These are phyloP conservation scores for Gobiocypris rarus DNA, from an alignment of 2,113 vertebrate species.

Conservation along the genomic window DNA sequence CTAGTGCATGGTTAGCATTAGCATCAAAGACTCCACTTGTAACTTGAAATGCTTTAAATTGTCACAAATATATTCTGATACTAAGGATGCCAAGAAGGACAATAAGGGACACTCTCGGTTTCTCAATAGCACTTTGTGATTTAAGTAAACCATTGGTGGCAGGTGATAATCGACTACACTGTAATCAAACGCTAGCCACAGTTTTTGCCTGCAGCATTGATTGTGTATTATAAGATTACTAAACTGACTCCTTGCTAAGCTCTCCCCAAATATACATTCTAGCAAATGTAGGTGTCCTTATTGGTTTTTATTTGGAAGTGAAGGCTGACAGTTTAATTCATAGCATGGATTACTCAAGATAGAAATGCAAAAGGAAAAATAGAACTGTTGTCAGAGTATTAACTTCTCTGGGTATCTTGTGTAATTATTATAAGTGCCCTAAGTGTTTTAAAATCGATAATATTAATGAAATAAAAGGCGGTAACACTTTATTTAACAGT, in stretches of 20 bases:
- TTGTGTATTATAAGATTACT: neutral
- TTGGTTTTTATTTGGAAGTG: neutral
- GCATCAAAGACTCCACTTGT: constrained; percentile 13
- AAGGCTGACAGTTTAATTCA: neutral
- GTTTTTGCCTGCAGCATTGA: neutral
- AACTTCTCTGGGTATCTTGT: too few species aligned
- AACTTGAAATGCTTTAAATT: constrained; percentile 6
- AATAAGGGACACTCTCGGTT: neutral
- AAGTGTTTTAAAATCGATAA: too few species aligned
- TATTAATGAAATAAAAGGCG: too few species aligned
- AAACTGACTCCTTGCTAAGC: neutral
- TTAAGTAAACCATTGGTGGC: neutral
- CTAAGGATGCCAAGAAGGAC: neutral
- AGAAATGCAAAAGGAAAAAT: too few species aligned
- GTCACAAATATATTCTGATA: neutral
- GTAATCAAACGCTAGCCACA: neutral
- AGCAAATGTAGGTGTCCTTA: neutral
- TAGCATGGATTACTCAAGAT: neutral
- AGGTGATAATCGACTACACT: neutral
- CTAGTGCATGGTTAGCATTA: neutral
- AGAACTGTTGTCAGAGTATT: too few species aligned
- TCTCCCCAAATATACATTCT: neutral
- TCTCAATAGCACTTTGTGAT: neutral
- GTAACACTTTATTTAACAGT: too few species aligned
- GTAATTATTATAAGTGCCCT: too few species aligned